Conservation (phyloP, 2,888 invertebrate genomes). For the Rutpela maculata region DNA sequence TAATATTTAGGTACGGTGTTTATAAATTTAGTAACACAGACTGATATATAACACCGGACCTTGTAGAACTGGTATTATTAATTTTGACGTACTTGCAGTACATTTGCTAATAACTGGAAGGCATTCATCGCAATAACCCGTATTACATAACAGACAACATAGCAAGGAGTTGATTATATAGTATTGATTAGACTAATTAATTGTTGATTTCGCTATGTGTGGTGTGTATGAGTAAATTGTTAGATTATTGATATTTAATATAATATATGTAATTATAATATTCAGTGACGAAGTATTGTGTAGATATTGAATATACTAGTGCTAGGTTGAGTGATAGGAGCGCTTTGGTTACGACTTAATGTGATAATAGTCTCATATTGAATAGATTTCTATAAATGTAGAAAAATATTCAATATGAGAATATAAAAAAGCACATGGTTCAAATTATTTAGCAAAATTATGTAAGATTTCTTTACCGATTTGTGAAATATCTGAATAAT, state of each 20-base stretch:
- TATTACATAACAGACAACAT: not conserved
- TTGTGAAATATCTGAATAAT: too few relatives aligned
- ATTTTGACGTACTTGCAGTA: not conserved
- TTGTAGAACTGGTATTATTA: not conserved
- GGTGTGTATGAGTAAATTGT: not conserved
- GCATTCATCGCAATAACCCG: not conserved
- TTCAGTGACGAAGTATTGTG: too few relatives aligned
- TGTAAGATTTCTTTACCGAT: too few relatives aligned
- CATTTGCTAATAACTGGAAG: conserved; percentile 7
- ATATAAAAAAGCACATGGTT: too few relatives aligned
- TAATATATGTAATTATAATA: too few relatives aligned
- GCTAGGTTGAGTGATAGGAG: not conserved
- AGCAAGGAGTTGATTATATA: not conserved
- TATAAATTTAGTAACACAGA: not conserved
- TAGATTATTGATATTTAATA: not conserved
- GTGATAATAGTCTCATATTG: too few relatives aligned
- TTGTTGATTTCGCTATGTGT: not conserved
- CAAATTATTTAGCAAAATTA: too few relatives aligned
- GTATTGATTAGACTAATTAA: not conserved
- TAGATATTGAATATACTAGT: not conserved
- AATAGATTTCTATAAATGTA: too few relatives aligned
- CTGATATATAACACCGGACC: not conserved
- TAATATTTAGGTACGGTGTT: too few relatives aligned
- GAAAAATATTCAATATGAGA: too few relatives aligned
- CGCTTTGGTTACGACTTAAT: too few relatives aligned